phyloP scores from a whole-genome alignment of 1,140 invertebrate genomes.

The Meteorus sp. region DNA sequence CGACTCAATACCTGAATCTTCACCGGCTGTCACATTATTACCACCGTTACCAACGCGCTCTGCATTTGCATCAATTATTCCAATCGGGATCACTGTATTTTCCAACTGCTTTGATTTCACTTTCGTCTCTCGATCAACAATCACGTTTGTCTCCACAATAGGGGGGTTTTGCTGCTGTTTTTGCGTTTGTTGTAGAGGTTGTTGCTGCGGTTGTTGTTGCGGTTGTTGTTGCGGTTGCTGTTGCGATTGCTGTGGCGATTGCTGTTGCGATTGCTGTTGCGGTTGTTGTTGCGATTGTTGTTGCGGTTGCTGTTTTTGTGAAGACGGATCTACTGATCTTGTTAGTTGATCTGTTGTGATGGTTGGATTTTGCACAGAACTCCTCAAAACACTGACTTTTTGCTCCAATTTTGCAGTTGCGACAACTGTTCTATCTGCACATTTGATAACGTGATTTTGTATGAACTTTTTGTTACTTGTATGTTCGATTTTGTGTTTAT shows the following conservation, averaged over 20 bases:
- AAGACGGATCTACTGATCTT: slow-evolving; percentile 35
- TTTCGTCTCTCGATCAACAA: neutral
- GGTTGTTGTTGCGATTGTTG: neutral
- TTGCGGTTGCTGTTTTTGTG: slow-evolving; percentile 15
- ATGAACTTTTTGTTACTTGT: slow-evolving; percentile 42
- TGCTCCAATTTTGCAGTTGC: slow-evolving; percentile 40
- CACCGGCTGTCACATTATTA: slow-evolving; percentile 64
- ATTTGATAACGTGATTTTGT: slow-evolving; percentile 46
- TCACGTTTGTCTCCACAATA: neutral
- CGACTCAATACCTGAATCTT: slow-evolving; percentile 90
- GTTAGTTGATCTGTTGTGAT: slow-evolving; percentile 34
- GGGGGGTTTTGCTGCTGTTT: slow-evolving; percentile 14
- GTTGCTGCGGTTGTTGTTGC: neutral
- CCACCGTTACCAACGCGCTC: slow-evolving; percentile 59
- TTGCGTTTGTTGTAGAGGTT: neutral
- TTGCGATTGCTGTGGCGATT: slow-evolving; percentile 13
- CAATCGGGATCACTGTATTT: slow-evolving; percentile 2
- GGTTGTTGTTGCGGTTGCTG: slow-evolving; percentile 14
- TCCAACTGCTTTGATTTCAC: slow-evolving; percentile 9
- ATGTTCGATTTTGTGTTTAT: slow-evolving; percentile 42
- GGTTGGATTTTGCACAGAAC: slow-evolving; percentile 28
- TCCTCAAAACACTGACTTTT: slow-evolving; percentile 49
- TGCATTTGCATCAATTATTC: slow-evolving; percentile 38
- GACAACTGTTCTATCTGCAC: slow-evolving; percentile 28
- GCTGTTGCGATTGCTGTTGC: slow-evolving; percentile 16